Conservation (phyloP, 2,888 invertebrate genomes). For the Polyommatus icarus region DNA sequence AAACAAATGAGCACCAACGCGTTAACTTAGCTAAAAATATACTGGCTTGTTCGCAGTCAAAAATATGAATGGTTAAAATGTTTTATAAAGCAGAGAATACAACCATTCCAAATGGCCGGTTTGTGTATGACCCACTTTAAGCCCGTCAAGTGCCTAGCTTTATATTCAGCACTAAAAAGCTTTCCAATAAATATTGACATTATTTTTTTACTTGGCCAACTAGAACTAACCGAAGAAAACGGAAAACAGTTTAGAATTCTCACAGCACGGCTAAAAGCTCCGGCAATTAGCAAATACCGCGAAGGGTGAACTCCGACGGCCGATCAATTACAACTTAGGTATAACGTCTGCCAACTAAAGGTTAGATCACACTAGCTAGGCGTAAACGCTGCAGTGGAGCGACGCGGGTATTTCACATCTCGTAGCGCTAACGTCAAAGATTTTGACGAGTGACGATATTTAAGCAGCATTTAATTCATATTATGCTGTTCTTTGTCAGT, state of each 20-base stretch:
- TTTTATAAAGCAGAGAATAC: too few relatives aligned
- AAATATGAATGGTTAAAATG: too few relatives aligned
- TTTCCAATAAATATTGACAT: not conserved
- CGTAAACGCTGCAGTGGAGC: too few relatives aligned
- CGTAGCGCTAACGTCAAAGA: too few relatives aligned
- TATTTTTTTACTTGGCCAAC: not conserved
- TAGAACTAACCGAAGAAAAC: not conserved
- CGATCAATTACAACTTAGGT: conserved; percentile 15
- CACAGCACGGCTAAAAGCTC: conserved; percentile 12
- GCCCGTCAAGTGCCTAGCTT: not conserved
- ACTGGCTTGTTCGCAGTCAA: too few relatives aligned
- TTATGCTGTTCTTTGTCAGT: too few relatives aligned
- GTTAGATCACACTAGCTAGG: not conserved
- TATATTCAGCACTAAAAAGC: not conserved
- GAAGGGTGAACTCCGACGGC: not conserved
- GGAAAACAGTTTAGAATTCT: conserved; percentile 1
- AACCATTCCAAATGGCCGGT: too few relatives aligned
- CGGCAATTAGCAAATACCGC: not conserved
- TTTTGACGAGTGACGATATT: too few relatives aligned
- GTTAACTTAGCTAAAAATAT: too few relatives aligned
- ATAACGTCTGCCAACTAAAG: conserved; percentile 2
- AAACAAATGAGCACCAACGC: too few relatives aligned
- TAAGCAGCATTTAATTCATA: too few relatives aligned
- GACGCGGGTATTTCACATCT: too few relatives aligned
- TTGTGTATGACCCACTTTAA: not conserved